Evolutionary conservation across 2,888 invertebrate genomes (phyloP), one percentile per base, ranked within the genome.

Genomic region (Lasioglossum lativentre): DNA sequence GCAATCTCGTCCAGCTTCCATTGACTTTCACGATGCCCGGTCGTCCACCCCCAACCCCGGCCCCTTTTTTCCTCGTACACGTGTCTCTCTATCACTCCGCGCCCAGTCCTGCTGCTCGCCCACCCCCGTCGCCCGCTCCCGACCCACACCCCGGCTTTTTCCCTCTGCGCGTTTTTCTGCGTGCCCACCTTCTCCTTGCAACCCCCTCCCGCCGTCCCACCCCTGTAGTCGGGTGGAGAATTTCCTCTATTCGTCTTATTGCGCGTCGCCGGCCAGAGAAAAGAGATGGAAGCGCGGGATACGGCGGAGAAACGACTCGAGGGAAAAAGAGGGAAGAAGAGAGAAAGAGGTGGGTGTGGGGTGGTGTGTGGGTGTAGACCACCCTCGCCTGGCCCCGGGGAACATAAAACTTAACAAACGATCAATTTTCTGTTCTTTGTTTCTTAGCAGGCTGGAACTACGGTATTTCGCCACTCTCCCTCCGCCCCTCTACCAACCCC

Each of bases 341-440:
- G 59, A 59, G 73, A 40, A 27, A n/a, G 75, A 63, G 52, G 38
- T 52, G 47, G 42, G 73, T 30, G 30, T 34, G 27, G 19, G 40
- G 38, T n/a, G 73, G 70, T 27, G 63, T 30, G 47, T 47, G 75
- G 47, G 71, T 66, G 52, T 75, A 63, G 77, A 82, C 87, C 84
- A 83, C 78, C 88, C 80, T 85, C 86, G 80, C 85, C 86, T 83
- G 66, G 87, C 85, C 86, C 84, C 88, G 89, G 86, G 90, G 92
- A 92, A 92, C 91, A 92, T 93, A 92, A 93, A 94, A 94, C 93
- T 93, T 93, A 93, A 94, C 93, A 92, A 94, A 94, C 94, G 94
- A 94, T 93, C 93, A 93, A 94, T 93, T 94, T 94, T 94, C 93
- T 92, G 91, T 91, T 93, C 93, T 94, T 94, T 94, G 93, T 94